Percentiles rank a stretch among this genome's conserved stretches.
Evolutionary conservation across 2,888 invertebrate species (phyloP).

Genomic region (Tetheella fluctuosa): DNA sequence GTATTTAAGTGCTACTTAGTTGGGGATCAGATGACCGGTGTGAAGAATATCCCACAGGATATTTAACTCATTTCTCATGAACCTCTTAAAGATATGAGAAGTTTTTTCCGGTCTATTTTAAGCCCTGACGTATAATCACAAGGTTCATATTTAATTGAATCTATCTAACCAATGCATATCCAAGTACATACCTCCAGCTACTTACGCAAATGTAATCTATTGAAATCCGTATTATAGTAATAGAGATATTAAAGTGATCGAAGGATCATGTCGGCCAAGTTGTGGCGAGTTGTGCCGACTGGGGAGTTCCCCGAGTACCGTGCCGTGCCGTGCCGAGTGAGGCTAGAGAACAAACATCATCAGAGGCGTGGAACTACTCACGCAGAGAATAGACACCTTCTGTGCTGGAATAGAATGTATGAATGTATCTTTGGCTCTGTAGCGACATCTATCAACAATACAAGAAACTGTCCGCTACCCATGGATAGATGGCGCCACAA

Average conservation of each 20-base stretch:
- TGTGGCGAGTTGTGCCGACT: background rate
- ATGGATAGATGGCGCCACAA: no score
- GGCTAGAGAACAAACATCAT: background rate
- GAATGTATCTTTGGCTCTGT: background rate
- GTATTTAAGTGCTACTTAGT: no score
- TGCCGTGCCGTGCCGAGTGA: background rate
- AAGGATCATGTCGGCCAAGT: background rate
- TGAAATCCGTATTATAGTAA: background rate
- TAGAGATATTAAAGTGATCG: background rate
- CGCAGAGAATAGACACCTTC: background rate
- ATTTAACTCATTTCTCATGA: no score
- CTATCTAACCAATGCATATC: background rate
- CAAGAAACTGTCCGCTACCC: no score
- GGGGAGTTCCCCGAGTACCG: no score
- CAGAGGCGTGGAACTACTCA: background rate
- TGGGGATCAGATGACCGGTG: no score
- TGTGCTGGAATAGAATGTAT: background rate
- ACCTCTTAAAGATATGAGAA: no score
- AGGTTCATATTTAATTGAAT: background rate
- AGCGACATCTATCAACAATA: no score
- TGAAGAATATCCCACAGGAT: no score
- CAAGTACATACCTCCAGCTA: background rate
- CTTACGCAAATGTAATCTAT: background rate
- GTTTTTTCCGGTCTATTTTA: no score
- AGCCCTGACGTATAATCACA: no score